Evolutionary conservation across 2,888 invertebrate genomes (phyloP), one percentile per base, ranked within the genome.

Genomic region (Siphonodentalium dalli): DNA sequence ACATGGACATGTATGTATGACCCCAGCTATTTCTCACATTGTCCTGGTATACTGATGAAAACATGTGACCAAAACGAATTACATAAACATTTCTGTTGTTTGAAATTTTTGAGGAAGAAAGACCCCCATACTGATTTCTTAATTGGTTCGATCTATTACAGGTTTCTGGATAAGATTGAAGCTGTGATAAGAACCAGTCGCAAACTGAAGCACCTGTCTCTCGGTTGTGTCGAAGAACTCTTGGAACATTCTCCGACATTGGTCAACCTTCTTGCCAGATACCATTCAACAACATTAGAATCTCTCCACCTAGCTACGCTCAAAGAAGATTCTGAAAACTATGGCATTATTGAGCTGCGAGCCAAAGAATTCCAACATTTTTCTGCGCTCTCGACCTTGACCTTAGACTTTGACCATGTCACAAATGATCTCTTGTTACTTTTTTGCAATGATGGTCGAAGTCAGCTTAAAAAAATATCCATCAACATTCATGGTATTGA

Each of bases 401-500:
- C 87, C 66, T 85, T 82, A 43, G 82, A 82, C 60, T 81, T 75
- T 54, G 82, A 82, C 59, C 72, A 75, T 50, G 55, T 82, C 13
- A 72, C 69, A 20, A 74, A 76, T 34, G 63, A 72, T 35, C 55
- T 79, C n/a, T 66, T 82, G 21, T 53, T 60, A 37, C 48, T 60
- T 27, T 74, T 79, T 44, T 43, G 68, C 18, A 57, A 68, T 31
- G 63, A 65, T 15, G 46, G 63, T 35, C 60, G 60, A 44, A 48
- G 58, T 39, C 66, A 65, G n/a, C 65, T 82, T 26, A 47, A 68
- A 38, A 65, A 87, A 68, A 82, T 90, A 28, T 84, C 88, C 53
- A 85, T 90, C 61, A 89, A 89, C 71, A 85, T 90, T 41, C 89
- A 90, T 76, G 87, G 87, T 20, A 84, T 89, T 69, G 86, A 87